Evolutionary conservation across 2,888 invertebrate species (phyloP).

Genomic region (Eristalinus sepulchralis): DNA sequence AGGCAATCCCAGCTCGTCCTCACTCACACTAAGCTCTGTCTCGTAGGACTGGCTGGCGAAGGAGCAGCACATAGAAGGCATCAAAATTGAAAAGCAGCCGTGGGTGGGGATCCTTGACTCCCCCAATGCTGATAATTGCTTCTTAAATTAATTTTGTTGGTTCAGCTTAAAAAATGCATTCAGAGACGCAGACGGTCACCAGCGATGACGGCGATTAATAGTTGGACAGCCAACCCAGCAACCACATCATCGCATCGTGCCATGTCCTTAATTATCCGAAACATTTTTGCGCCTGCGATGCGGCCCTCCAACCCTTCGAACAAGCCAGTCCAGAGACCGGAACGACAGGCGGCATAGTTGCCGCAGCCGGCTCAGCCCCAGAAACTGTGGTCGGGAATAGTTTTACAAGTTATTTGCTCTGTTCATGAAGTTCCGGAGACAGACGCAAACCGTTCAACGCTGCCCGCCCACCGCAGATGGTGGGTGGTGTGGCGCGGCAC

Average conservation of each 20-base stretch:
- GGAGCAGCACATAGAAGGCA: neutral
- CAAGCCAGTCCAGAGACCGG: neutral
- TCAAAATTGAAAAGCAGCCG: neutral
- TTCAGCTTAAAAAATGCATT: conserved; percentile 44
- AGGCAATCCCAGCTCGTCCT: conserved; percentile 11
- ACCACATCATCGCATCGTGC: conserved; percentile 21
- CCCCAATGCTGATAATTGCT: conserved; percentile 60
- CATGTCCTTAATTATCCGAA: conserved; percentile 62
- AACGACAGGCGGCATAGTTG: conserved; percentile 48
- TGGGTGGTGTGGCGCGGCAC: neutral
- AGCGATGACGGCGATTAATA: conserved; percentile 30
- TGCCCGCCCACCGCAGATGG: too few species aligned
- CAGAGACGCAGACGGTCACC: neutral
- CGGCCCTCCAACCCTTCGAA: neutral
- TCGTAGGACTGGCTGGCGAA: neutral
- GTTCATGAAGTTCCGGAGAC: conserved; percentile 56
- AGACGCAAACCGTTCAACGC: neutral
- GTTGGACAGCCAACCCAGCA: conserved; percentile 13
- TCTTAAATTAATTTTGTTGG: conserved; percentile 67
- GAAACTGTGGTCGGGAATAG: conserved; percentile 54
- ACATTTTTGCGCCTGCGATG: conserved; percentile 29
- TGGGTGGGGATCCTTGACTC: neutral
- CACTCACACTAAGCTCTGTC: neutral
- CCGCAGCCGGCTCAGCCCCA: conserved; percentile 8
- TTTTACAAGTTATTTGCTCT: conserved; percentile 60